Base-by-base conservation (phyloP, 2,888 invertebrate species). In the Scaptomyza parva region DNA sequence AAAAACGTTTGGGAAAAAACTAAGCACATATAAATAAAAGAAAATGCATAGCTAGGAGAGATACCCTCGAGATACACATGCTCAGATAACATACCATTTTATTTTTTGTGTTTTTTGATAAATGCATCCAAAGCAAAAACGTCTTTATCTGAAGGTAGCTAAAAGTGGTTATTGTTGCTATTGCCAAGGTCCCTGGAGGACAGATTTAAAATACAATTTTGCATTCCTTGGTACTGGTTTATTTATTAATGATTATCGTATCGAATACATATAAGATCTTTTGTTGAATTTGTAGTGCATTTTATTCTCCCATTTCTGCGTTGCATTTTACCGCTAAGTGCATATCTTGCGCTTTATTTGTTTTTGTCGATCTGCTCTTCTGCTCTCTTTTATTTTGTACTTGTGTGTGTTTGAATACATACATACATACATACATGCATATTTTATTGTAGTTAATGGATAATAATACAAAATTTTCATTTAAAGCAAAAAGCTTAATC, bases 281-380 rank as follows among this genome's bases (percentile, higher is more conserved):
- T 7, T 35, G n/a, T 33, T 12, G 12, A 30, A 33, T n/a, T n/a
- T n/a, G 6, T n/a, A 35, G n/a, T 14, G n/a, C n/a, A 33, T 35
- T 3, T 28, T 30, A 44, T 50, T 48, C 18, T 22, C 39, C 40
- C 39, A 9, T 39, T 53, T 33, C 28, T 54, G 64, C 17, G 20
- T 24, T 70, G 58, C 58, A 69, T 61, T 78, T 64, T 78, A 58
- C 75, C 70, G 74, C 64, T 67, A 70, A 60, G 43, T 55, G 54
- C 59, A 63, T 71, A 44, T 66, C 75, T 45, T 51, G 47, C 48
- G 58, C 51, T 64, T 51, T 66, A n/a, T n/a, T n/a, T n/a, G n/a
- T n/a, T n/a, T n/a, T n/a, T n/a, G n/a, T n/a, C n/a, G n/a, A n/a
- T 43, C 61, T 54, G 58, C 61, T 64, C 51, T 61, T 14, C 51